phyloP scores from a whole-genome alignment of 2,113 vertebrate species.

The Arothron firmamentum region DNA sequence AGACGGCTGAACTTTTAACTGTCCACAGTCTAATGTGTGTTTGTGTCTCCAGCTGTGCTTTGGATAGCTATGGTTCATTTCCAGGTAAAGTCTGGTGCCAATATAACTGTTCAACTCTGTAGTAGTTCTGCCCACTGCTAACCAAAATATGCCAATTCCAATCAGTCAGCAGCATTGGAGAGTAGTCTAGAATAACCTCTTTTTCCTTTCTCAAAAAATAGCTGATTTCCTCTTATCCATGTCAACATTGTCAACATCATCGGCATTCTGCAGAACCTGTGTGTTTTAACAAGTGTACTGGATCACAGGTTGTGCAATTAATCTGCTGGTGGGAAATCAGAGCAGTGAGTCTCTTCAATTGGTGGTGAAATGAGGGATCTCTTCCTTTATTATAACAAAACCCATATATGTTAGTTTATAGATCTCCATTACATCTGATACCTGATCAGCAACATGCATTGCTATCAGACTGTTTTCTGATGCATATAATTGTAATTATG shows the following conservation, averaged over 20 bases:
- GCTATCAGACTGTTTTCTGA: too few relatives aligned
- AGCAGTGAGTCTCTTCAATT: conserved; percentile 17
- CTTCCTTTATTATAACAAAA: too few relatives aligned
- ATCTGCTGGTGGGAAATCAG: conserved; percentile 4
- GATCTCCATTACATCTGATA: too few relatives aligned
- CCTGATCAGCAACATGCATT: too few relatives aligned
- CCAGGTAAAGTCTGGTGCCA: conserved; percentile 67
- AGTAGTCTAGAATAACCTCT: conserved; percentile 1
- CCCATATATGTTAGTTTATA: too few relatives aligned
- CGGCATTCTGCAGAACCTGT: background rate
- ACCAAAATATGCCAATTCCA: conserved; percentile 29
- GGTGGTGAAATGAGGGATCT: background rate
- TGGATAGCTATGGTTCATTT: conserved; percentile 73
- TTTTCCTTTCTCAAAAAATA: conserved; percentile 4
- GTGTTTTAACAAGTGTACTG: conserved; percentile 5
- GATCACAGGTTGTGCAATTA: background rate
- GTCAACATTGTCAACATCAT: conserved; percentile 17
- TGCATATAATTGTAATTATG: too few relatives aligned
- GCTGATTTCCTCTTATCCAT: background rate
- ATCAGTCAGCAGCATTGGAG: conserved; percentile 8
- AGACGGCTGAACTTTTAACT: conserved; percentile 11
- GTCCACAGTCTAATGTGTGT: conserved; percentile 60
- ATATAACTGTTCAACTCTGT: conserved; percentile 22
- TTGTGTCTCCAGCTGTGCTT: conserved; percentile 72
- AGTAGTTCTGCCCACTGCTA: conserved; percentile 35